Evolutionary conservation across 2,888 invertebrate genomes (phyloP), one percentile per base, ranked within the genome.

Genomic region (Macrosiphum euphorbiae): DNA sequence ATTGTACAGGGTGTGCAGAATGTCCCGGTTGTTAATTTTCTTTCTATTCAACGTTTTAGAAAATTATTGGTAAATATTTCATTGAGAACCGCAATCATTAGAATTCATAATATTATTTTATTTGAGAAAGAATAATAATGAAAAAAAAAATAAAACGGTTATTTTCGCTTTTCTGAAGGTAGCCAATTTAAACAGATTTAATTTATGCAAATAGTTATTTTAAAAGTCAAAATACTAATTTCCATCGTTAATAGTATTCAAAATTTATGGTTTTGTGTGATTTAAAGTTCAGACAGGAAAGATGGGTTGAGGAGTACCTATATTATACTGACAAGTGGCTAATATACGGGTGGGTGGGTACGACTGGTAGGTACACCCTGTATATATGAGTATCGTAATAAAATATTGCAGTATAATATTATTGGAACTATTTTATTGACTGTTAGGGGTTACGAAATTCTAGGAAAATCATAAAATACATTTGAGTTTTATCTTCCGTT

Each of bases 171-270:
- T 20, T 35, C 67, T 78, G 7, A 35, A 78, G 16, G 35, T 35
- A 20, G 20, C 35, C 78, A 78, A 78, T 78, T 78, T 8, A 78
- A 78, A 78, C 78, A n/a, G 35, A 35, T 35, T 78, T 78, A 78
- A 35, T 78, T 78, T 78, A 78, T 78, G 78, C 16, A 78, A 78
- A 78, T 78, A 7, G 78, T 16, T 78, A 78, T 78, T 78, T 78
- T 78, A 78, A 78, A 78, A 78, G 78, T 78, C 35, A 20, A 35
- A 78, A 78, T 78, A 78, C 78, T 78, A 78, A 35, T 78, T 78
- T 78, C 78, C n/a, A 78, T 78, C 35, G 78, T 78, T 78, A 78
- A 78, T 78, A 78, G 78, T 78, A 78, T 78, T 78, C 35, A 78
- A 78, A 78, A 78, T 78, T 35, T 35, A 20, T 35, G 35, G 78